A percentile compares a stretch with the other conserved stretches of the same genome.
Evolutionary conservation across 92 coral and sea anemone genomes (phyloP).

Genomic region (Phymanthus crucifer): DNA sequence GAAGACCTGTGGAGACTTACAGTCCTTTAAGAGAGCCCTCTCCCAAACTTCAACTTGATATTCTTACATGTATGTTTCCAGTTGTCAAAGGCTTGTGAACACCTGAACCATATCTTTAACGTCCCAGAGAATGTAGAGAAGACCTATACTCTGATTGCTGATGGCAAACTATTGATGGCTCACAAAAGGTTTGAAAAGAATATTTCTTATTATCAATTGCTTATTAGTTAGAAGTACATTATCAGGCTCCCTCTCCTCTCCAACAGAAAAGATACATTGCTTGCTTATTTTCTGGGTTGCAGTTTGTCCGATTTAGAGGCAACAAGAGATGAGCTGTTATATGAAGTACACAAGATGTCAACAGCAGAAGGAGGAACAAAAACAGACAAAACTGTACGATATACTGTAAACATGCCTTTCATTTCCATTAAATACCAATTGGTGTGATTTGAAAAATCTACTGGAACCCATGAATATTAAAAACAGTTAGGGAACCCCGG

Average conservation of each 20-base stretch:
- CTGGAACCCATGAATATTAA: too few species aligned
- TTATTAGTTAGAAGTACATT: too few species aligned
- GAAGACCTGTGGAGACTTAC: too few species aligned
- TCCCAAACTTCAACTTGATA: too few species aligned
- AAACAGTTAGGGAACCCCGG: too few species aligned
- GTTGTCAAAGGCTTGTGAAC: slow-evolving; percentile 93
- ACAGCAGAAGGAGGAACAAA: slow-evolving; percentile 66
- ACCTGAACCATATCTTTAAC: slow-evolving; percentile 89
- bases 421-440: not conserved
- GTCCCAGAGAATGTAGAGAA: slow-evolving; percentile 92
- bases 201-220: too few species aligned
- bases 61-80: slow-evolving; percentile 9
- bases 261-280: not conserved
- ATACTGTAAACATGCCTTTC: not conserved
- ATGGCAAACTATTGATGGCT: slow-evolving; percentile 88
- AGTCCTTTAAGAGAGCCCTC: too few species aligned
- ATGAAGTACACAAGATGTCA: slow-evolving; percentile 91
- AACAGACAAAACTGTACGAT: slow-evolving; percentile 59
- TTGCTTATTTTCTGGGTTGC: not conserved
- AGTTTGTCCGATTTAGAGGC: slow-evolving; percentile 90
- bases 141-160: slow-evolving; percentile 73
- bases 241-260: slow-evolving; percentile 4
- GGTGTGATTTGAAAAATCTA: too few species aligned
- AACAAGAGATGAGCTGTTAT: slow-evolving; percentile 89
- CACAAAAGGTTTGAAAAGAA: slow-evolving; percentile 73